Evolutionary conservation across 2,797 vertebrate species (phyloP).

Genomic region (Chrysolophus pictus): DNA sequence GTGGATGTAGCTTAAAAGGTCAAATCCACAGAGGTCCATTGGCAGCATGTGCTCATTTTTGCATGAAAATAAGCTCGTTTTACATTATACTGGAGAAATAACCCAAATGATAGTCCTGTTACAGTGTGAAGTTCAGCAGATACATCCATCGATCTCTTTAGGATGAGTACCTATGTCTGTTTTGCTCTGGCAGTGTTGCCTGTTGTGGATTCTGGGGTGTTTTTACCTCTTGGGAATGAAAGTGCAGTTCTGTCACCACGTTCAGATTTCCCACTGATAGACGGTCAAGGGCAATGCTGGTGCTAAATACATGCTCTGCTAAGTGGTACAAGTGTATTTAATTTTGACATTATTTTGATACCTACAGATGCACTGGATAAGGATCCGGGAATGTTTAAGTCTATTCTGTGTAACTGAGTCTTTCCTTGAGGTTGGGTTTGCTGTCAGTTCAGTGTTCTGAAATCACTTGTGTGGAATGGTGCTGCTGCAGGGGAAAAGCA

Average conservation of each 20-base stretch:
- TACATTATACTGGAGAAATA: neutral
- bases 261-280: neutral
- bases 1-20: neutral
- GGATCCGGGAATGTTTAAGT: neutral
- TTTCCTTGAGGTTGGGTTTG: neutral
- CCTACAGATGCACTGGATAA: conserved; percentile 17
- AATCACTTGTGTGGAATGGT: neutral
- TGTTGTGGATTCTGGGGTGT: neutral
- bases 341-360: conserved; percentile 27
- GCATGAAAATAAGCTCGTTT: neutral
- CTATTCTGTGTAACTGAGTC: neutral
- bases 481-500: neutral
- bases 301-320: neutral
- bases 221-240: neutral
- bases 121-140: neutral
- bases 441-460: conserved; percentile 1
- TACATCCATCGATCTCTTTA: neutral
- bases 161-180: neutral
- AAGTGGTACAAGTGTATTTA: conserved; percentile 11
- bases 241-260: neutral
- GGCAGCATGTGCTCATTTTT: neutral
- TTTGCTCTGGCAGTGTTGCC: neutral
- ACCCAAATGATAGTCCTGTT: neutral
- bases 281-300: neutral
- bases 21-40: neutral